Percentiles rank a stretch among this genome's conserved stretches.
Conservation (phyloP, 2,888 invertebrate genomes). For the Scaptomyza reducta region DNA sequence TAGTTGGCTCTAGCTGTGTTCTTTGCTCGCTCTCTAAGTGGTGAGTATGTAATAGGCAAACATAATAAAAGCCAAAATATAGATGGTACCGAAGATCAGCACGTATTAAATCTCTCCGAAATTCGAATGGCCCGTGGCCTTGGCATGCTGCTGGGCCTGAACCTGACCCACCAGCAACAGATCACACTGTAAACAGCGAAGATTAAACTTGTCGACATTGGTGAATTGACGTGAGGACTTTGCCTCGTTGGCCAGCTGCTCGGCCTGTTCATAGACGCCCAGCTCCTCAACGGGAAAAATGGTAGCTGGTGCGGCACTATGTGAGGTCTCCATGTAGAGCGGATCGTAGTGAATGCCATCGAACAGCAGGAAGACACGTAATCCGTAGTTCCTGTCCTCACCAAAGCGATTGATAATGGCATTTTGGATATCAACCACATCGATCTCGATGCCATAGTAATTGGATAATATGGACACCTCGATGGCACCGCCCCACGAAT, state of each 20-base stretch:
- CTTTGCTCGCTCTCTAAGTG: conserved; percentile 46
- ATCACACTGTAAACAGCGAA: conserved; percentile 93
- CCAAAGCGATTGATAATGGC: conserved; percentile 96
- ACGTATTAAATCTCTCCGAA: conserved; percentile 90
- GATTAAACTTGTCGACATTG: conserved; percentile 93
- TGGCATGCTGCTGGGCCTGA: conserved; percentile 94
- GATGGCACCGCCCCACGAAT: conserved; percentile 98
- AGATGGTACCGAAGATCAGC: conserved; percentile 73
- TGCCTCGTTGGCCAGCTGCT: conserved; percentile 93
- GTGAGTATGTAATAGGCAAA: conserved; percentile 81
- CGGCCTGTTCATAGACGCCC: conserved; percentile 90
- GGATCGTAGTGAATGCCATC: conserved; percentile 99
- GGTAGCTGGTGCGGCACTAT: conserved; percentile 91
- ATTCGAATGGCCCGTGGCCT: conserved; percentile 91
- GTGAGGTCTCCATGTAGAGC: conserved; percentile 91
- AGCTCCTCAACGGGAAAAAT: conserved; percentile 91
- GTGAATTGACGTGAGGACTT: conserved; percentile 95
- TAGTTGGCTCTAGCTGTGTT: conserved; percentile 19
- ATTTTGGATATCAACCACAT: conserved; percentile 95
- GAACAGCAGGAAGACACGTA: conserved; percentile 94
- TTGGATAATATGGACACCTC: conserved; percentile 95
- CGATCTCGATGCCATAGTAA: conserved; percentile 95
- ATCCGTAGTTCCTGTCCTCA: conserved; percentile 93
- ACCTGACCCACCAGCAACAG: conserved; percentile 90
- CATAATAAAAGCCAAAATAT: conserved; percentile 81